Percentiles rank a stretch among this genome's conserved stretches.
Conservation (phyloP, 2,113 vertebrate species). For the Arenaria interpres region DNA sequence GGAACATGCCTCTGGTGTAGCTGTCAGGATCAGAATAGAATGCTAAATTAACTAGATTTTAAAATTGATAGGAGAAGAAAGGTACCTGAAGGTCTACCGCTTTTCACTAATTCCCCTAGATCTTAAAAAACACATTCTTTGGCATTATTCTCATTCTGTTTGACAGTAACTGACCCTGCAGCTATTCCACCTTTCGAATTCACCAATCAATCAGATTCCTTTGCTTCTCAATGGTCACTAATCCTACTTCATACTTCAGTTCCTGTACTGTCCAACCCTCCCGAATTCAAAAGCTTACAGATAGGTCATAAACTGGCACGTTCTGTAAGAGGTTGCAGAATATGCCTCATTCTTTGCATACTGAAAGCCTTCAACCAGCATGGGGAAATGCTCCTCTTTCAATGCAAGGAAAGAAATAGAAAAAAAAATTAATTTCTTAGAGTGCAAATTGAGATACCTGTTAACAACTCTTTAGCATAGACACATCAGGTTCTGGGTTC, state of each 20-base stretch:
- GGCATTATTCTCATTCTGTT: constrained; percentile 28
- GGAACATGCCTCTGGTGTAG: neutral
- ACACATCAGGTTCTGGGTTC: neutral
- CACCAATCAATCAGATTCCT: neutral
- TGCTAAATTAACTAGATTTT: neutral
- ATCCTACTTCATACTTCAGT: neutral
- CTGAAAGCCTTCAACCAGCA: neutral
- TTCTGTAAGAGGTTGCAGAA: neutral
- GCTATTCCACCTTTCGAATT: constrained; percentile 21
- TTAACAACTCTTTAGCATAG: neutral
- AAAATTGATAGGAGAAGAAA: constrained; percentile 30
- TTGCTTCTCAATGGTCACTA: neutral
- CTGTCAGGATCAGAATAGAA: constrained; percentile 18
- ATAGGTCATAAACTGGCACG: neutral
- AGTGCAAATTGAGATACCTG: neutral
- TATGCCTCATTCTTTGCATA: neutral
- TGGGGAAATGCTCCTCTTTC: neutral
- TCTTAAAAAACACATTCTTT: constrained; percentile 19
- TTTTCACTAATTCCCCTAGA: constrained; percentile 12
- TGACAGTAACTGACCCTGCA: constrained; percentile 29
- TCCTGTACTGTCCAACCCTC: neutral
- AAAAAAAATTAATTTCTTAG: neutral
- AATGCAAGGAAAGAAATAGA: neutral
- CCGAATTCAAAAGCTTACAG: neutral
- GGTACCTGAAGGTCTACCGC: constrained; percentile 22